Conservation (phyloP, 2,113 vertebrate genomes). For the Ceyx melanurus region DNA sequence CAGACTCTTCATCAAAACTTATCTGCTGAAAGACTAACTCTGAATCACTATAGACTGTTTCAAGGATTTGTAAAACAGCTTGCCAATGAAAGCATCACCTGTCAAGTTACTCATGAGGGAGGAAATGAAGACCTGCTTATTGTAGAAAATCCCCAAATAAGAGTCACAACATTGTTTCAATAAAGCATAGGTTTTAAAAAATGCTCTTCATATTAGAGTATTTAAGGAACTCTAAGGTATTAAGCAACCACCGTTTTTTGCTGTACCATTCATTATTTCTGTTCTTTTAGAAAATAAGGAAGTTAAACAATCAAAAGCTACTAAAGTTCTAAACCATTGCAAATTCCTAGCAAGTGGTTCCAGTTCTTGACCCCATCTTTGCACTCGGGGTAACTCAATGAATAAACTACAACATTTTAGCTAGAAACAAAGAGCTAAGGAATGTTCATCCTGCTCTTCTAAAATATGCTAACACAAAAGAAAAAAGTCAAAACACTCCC, state of each 20-base stretch:
- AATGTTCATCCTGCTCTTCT: background rate
- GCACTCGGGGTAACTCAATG: background rate
- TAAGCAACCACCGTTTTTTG: background rate
- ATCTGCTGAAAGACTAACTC: background rate
- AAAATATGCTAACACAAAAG: background rate
- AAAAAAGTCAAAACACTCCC: background rate
- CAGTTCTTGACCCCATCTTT: background rate
- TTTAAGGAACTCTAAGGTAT: background rate
- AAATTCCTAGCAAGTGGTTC: background rate
- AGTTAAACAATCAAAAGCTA: background rate
- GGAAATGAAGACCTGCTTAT: background rate
- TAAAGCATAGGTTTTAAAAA: background rate
- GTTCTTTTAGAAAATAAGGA: background rate
- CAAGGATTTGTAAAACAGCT: background rate
- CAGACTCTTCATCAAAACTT: background rate
- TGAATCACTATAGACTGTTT: background rate
- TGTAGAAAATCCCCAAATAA: background rate
- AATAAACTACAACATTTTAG: background rate
- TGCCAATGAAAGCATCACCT: background rate
- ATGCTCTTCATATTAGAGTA: background rate
- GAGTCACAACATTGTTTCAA: accelerated
- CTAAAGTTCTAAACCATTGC: background rate
- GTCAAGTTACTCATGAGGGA: background rate
- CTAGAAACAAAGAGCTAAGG: background rate
- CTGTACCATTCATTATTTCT: background rate